A percentile compares a stretch with the other conserved stretches of the same genome.
These are phyloP conservation scores for Miniopterus natalensis DNA, from an alignment of 2,113 vertebrate genomes.

Conservation along the genomic window DNA sequence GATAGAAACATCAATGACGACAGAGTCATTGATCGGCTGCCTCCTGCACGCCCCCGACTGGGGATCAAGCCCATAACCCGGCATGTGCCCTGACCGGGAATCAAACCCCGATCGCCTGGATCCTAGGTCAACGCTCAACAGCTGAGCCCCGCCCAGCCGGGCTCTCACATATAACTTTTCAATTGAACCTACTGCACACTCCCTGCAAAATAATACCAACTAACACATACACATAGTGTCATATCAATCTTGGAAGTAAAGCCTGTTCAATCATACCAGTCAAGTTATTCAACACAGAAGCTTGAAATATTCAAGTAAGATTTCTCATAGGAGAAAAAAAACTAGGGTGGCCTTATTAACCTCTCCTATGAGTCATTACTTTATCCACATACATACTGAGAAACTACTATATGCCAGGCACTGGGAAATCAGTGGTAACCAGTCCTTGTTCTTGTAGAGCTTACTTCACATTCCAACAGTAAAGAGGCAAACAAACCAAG, in stretches of 20 bases:
- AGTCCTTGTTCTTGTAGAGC: background rate
- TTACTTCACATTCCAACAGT: constrained; percentile 45
- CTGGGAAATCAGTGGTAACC: background rate
- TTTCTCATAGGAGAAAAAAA: background rate
- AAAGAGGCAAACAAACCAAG: constrained; percentile 45
- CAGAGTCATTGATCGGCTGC: no score
- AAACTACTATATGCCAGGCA: background rate
- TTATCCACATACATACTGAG: background rate
- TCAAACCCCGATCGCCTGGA: no score
- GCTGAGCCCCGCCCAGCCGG: no score
- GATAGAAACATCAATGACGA: no score
- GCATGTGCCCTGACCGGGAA: no score
- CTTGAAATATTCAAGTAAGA: constrained; percentile 32
- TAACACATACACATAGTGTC: background rate
- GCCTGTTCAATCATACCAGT: background rate
- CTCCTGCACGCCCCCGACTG: no score
- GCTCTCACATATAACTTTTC: background rate
- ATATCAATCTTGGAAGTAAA: background rate
- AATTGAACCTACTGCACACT: background rate
- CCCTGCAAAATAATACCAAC: background rate
- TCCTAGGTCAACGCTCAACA: no score
- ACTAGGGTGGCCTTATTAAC: background rate
- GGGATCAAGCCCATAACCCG: no score
- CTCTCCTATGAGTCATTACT: background rate
- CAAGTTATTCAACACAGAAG: background rate